Percentiles rank a stretch among this genome's conserved stretches.
These are phyloP conservation scores for Kryptolebias marmoratus DNA, from an alignment of 2,113 vertebrate genomes.

Conservation along the genomic window DNA sequence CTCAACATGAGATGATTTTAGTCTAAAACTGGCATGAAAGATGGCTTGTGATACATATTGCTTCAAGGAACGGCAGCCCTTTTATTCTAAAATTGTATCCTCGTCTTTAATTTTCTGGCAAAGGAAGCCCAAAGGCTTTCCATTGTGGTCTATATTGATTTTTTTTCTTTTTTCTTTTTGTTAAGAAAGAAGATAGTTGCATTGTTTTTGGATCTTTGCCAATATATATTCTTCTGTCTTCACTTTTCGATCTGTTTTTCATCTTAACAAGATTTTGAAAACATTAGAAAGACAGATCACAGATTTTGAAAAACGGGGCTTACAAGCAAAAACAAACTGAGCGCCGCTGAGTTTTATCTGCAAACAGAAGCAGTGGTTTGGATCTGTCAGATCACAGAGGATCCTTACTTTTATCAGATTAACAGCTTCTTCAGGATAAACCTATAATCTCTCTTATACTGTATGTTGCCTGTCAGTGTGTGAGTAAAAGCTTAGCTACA, in stretches of 20 bases:
- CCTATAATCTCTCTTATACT: slow-evolving; percentile 30
- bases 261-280: neutral
- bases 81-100: no score
- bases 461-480: slow-evolving; percentile 58
- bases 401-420: slow-evolving; percentile 52
- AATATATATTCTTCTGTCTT: slow-evolving; percentile 40
- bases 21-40: no score
- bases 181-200: slow-evolving; percentile 22
- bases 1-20: no score
- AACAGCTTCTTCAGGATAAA: slow-evolving; percentile 49
- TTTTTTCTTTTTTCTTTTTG: slow-evolving; percentile 58
- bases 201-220: slow-evolving; percentile 41
- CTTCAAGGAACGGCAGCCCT: no score
- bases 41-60: no score
- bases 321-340: neutral
- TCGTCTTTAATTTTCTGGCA: slow-evolving; percentile 31
- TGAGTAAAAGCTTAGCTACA: slow-evolving; percentile 57
- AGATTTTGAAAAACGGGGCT: neutral
- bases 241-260: slow-evolving; percentile 33
- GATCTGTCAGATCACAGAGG: slow-evolving; percentile 28
- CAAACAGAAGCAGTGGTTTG: slow-evolving; percentile 28
- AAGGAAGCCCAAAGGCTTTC: slow-evolving; percentile 40
- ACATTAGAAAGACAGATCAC: neutral
- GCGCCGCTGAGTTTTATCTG: slow-evolving; percentile 8
- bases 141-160: slow-evolving; percentile 62